Conservation (phyloP, 2,888 invertebrate species). For the Mythimna loreyi region DNA sequence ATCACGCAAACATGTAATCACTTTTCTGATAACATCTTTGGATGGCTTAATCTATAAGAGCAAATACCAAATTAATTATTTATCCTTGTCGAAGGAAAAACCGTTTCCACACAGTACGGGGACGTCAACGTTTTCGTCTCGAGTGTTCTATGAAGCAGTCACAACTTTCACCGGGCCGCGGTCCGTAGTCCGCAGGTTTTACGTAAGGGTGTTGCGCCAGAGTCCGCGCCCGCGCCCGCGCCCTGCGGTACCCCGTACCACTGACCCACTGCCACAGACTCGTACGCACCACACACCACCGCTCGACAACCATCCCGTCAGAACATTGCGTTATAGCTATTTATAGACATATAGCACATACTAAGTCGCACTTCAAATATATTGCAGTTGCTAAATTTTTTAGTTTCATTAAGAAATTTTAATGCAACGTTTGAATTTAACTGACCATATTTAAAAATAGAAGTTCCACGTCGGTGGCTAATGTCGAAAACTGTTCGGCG, state of each 20-base stretch:
- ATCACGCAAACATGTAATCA: constrained; percentile 1
- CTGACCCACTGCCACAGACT: constrained; percentile 88
- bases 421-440: constrained; percentile 18
- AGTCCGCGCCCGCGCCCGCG: constrained; percentile 75
- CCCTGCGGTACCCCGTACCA: constrained; percentile 88
- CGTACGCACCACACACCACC: constrained; percentile 75
- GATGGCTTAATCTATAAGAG: constrained; percentile 11
- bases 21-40: not conserved
- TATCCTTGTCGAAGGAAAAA: constrained; percentile 50
- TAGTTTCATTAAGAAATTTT: constrained; percentile 39
- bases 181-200: constrained; percentile 80
- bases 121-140: constrained; percentile 71
- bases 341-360: constrained; percentile 42
- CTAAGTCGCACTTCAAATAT: constrained; percentile 37
- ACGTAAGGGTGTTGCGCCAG: constrained; percentile 90
- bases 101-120: constrained; percentile 60
- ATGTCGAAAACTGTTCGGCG: constrained; percentile 26
- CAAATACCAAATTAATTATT: constrained; percentile 23
- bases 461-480: constrained; percentile 40
- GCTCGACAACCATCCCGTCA: constrained; percentile 71
- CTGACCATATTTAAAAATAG: constrained; percentile 22
- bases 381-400: constrained; percentile 31
- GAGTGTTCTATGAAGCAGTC: constrained; percentile 79
- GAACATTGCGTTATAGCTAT: constrained; percentile 63
- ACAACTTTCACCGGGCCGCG: constrained; percentile 85